These are phyloP conservation scores for Macropis europaea DNA, from an alignment of 2,888 invertebrate species.

Conservation along the genomic window DNA sequence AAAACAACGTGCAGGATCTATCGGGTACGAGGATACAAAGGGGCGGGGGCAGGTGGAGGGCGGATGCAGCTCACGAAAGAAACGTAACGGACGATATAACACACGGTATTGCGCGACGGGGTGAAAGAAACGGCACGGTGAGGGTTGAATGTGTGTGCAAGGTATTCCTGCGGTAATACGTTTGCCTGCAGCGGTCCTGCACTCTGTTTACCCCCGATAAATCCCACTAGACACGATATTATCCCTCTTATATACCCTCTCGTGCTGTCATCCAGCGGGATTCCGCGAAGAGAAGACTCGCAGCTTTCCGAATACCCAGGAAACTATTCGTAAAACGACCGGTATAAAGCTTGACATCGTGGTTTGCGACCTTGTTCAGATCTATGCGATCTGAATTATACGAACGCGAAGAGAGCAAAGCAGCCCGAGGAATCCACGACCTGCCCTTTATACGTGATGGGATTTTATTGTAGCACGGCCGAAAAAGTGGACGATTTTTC, in stretches of 20 bases:
- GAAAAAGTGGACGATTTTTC: too few species aligned
- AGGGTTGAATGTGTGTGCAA: conserved; percentile 36
- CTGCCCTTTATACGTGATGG: neutral
- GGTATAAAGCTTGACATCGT: conserved; percentile 44
- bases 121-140: conserved; percentile 41
- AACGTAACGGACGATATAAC: conserved; percentile 3
- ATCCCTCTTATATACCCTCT: conserved; percentile 64
- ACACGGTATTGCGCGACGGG: conserved; percentile 20
- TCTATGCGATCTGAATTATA: conserved; percentile 48
- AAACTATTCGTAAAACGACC: conserved; percentile 55
- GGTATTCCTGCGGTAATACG: conserved; percentile 64
- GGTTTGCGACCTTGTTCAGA: conserved; percentile 55
- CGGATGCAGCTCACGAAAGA: conserved; percentile 1
- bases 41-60: neutral
- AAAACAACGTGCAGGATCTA: neutral
- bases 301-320: conserved; percentile 48
- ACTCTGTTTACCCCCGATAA: conserved; percentile 65
- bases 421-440: neutral
- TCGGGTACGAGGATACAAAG: neutral
- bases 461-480: too few species aligned
- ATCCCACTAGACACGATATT: conserved; percentile 69
- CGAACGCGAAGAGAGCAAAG: conserved; percentile 11
- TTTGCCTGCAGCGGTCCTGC: conserved; percentile 61
- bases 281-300: conserved; percentile 38
- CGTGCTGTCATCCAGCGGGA: conserved; percentile 54